Base-by-base conservation (phyloP, 2,888 invertebrate genomes). In the Branchinecta sandiegonensis region DNA sequence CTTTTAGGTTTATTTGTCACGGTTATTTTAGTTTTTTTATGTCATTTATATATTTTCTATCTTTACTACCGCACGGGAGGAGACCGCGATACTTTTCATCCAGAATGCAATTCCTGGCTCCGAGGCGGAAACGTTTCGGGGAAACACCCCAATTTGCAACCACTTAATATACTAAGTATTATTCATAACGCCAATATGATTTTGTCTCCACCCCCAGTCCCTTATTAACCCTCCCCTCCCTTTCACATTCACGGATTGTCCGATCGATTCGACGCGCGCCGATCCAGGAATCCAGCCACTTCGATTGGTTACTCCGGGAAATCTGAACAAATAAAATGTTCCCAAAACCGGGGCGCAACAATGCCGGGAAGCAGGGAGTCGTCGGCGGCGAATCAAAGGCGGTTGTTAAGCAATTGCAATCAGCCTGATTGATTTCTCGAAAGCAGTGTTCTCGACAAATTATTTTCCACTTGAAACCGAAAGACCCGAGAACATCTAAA, bases 381-480 rank as follows among this genome's bases (percentile, higher is more conserved):
- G 37, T 37, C 37, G 37, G 37, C 37, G 37, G 37, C 37, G 37
- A 37, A 37, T 37, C 37, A 56, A 56, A 56, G 56, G n/a, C 17
- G 14, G 17, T 14, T 14, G 56, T 56, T 56, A 56, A 56, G 56
- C 56, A 56, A 56, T 56, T 8, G 56, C 56, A 14, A 56, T 56
- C 17, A 56, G n/a, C 56, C 56, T 56, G 56, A 56, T 56, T 9
- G 56, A n/a, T 17, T 56, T 56, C 56, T 56, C 8, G 14, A 56
- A 17, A 56, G 14, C n/a, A 56, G 56, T 56, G 56, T 56, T 56
- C 56, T 56, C n/a, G 56, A 56, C 56, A 56, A 56, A 56, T 56
- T 56, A 56, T 56, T n/a, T 56, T 56, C 56, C n/a, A 56, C 56
- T 56, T 56, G 56, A 56, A 56, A 17, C 10, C 14, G n/a, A 56